These are phyloP conservation scores for Papilio glaucus DNA, from an alignment of 1,140 invertebrate species.

Conservation along the genomic window DNA sequence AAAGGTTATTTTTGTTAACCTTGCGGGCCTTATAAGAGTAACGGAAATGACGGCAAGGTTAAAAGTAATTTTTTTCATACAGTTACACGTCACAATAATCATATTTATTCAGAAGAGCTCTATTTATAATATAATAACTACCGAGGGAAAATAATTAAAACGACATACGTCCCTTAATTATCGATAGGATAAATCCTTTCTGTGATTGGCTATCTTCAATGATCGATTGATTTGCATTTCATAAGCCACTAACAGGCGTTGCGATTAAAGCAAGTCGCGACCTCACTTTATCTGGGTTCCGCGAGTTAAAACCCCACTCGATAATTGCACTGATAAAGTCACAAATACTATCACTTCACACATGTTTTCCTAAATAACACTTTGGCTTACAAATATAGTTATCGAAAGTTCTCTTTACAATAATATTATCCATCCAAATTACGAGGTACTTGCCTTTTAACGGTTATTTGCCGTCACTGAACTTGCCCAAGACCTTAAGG, in stretches of 20 bases:
- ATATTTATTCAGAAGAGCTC: neutral
- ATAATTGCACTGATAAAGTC: neutral
- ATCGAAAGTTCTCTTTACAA: too few species aligned
- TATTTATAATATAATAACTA: neutral
- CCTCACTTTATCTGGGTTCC: slow-evolving; percentile 21
- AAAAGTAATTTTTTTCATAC: neutral
- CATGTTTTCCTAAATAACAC: neutral
- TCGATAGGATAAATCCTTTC: neutral
- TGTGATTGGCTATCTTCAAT: neutral
- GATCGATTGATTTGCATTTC: neutral
- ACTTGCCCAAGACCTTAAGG: too few species aligned
- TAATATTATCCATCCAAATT: too few species aligned
- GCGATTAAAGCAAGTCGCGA: slow-evolving; percentile 12
- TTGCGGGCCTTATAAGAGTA: neutral
- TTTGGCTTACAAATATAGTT: neutral
- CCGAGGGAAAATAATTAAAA: neutral
- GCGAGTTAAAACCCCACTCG: slow-evolving; percentile 2
- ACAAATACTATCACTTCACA: neutral
- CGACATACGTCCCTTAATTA: neutral
- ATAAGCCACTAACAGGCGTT: neutral
- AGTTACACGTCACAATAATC: neutral
- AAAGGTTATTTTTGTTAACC: neutral
- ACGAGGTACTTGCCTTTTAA: too few species aligned
- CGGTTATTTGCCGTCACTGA: too few species aligned
- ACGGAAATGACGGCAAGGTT: neutral